Conservation (phyloP, 2,888 invertebrate species). For the Ichneumon xanthorius region DNA sequence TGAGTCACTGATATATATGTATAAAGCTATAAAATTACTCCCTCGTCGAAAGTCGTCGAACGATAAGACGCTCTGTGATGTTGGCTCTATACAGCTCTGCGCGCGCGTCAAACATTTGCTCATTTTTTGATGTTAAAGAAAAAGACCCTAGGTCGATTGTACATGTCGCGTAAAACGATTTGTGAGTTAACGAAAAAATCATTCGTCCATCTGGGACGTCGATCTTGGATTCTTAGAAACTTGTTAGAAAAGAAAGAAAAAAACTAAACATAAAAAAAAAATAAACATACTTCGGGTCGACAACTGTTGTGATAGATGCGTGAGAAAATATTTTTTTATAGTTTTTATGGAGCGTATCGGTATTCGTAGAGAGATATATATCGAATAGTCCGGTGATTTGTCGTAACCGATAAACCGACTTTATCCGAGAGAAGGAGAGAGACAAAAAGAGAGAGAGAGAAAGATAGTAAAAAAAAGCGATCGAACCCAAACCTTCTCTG, state of each 20-base stretch:
- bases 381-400: conserved; percentile 27
- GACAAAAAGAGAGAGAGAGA: background rate
- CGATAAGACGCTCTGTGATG: conserved; percentile 52
- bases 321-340: conserved; percentile 73
- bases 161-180: conserved; percentile 39
- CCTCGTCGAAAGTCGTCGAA: conserved; percentile 18
- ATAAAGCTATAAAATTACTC: background rate
- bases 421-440: background rate
- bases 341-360: conserved; percentile 70
- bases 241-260: conserved; percentile 27
- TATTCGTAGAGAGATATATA: conserved; percentile 43
- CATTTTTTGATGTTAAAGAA: conserved; percentile 55
- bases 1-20: background rate
- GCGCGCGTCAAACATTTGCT: conserved; percentile 66
- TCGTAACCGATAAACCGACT: conserved; percentile 24
- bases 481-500: conserved; percentile 5
- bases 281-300: conserved; percentile 54
- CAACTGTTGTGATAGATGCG: conserved; percentile 69
- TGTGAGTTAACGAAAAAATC: conserved; percentile 38
- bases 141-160: conserved; percentile 10
- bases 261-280: conserved; percentile 26
- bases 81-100: conserved; percentile 40
- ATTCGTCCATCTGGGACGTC: conserved; percentile 42
- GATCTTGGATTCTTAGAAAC: conserved; percentile 44
- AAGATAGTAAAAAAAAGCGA: background rate